phyloP scores from a whole-genome alignment of 1,140 invertebrate genomes.

The Stratiolaelaps scimitus region DNA sequence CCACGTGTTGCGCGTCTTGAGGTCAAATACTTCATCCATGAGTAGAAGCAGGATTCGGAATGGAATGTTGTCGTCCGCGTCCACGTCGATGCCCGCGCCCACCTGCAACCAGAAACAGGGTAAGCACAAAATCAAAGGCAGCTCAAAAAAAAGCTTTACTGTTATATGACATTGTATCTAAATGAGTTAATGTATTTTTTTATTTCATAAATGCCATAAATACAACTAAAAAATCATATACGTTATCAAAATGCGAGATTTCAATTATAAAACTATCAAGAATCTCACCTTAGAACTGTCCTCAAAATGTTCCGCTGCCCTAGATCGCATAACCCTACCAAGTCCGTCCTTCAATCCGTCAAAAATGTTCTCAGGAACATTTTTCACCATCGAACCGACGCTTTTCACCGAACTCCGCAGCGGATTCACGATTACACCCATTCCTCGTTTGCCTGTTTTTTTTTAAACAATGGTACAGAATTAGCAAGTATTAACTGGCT shows the following conservation, averaged over 20 bases:
- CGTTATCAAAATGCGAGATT: too few relatives aligned
- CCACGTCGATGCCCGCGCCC: slow-evolving; percentile 49
- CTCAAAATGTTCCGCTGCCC: slow-evolving; percentile 10
- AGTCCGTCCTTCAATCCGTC: slow-evolving; percentile 54
- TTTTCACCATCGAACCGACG: slow-evolving; percentile 57
- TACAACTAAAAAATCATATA: too few relatives aligned
- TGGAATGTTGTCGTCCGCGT: slow-evolving; percentile 70
- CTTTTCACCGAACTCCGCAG: slow-evolving; percentile 64
- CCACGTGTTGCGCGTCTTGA: slow-evolving; percentile 76
- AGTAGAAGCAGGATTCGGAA: slow-evolving; percentile 67
- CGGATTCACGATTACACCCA: slow-evolving; percentile 55
- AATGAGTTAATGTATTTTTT: background rate
- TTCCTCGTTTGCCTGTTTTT: slow-evolving; percentile 8
- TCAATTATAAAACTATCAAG: too few relatives aligned
- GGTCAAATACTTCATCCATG: slow-evolving; percentile 82
- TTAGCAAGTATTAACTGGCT: slow-evolving; percentile 23
- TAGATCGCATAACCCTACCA: slow-evolving; percentile 32
- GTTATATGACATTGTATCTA: background rate
- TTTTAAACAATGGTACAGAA: slow-evolving; percentile 17
- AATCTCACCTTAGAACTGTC: slow-evolving; percentile 30
- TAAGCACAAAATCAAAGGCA: slow-evolving; percentile 18
- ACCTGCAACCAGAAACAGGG: slow-evolving; percentile 44
- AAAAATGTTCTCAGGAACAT: slow-evolving; percentile 66
- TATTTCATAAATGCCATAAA: too few relatives aligned
- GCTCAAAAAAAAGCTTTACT: background rate